A percentile compares a stretch with the other conserved stretches of the same genome.
phyloP scores from a whole-genome alignment of 1,140 invertebrate genomes.

The Drosophila punjabiensis region DNA sequence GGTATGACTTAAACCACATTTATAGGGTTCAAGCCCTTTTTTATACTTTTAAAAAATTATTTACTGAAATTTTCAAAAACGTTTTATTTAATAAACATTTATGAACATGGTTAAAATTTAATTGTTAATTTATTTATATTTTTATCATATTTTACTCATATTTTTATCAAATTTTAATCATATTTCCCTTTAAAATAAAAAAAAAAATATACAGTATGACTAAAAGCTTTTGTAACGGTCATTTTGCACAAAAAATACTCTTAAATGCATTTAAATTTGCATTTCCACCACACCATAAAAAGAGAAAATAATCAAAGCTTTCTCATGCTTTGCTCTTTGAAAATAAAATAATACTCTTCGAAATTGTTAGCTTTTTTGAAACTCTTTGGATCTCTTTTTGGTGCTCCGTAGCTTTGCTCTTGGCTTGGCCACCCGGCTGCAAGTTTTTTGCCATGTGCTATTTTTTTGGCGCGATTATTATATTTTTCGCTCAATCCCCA shows the following conservation, averaged over 20 bases:
- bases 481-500: background rate
- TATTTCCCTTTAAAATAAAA: background rate
- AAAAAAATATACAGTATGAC: background rate
- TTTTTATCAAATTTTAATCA: too few species aligned
- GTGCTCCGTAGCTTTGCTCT: background rate
- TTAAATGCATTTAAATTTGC: constrained; percentile 14
- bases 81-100: too few species aligned
- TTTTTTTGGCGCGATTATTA: constrained; percentile 40
- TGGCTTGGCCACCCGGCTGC: constrained; percentile 42
- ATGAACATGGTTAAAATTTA: too few species aligned
- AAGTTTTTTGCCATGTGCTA: constrained; percentile 34
- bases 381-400: background rate
- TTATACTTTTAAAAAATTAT: too few species aligned
- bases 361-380: background rate
- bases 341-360: background rate
- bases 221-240: constrained; percentile 33
- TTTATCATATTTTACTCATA: too few species aligned
- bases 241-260: background rate
- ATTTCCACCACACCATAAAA: constrained; percentile 36
- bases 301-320: constrained; percentile 20
- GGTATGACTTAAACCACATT: too few species aligned
- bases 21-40: too few species aligned
- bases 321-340: background rate
- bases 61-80: too few species aligned
- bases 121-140: background rate